Evolutionary conservation across 1,140 invertebrate species (phyloP).

Genomic region (Heliothis subflexa): DNA sequence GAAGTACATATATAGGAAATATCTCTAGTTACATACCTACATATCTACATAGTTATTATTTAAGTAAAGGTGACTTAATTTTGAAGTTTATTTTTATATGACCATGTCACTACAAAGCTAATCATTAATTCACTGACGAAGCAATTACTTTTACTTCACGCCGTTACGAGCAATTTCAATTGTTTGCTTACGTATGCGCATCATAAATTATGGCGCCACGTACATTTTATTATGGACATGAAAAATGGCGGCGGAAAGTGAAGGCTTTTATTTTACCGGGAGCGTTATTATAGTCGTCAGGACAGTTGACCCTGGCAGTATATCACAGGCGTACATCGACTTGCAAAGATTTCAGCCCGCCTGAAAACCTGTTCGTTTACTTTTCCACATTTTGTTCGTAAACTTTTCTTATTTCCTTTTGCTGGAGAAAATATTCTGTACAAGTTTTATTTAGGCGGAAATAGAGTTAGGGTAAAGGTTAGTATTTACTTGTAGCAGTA

Average conservation of each 20-base stretch:
- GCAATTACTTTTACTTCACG: too few relatives aligned
- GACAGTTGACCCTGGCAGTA: conserved; percentile 61
- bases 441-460: conserved; percentile 10
- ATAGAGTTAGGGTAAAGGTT: neutral
- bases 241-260: conserved; percentile 24
- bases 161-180: too few relatives aligned
- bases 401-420: conserved; percentile 30
- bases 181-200: too few relatives aligned
- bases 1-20: too few relatives aligned
- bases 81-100: too few relatives aligned
- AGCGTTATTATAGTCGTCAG: conserved; percentile 52
- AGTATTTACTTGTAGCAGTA: neutral
- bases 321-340: conserved; percentile 63
- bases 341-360: conserved; percentile 55
- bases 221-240: conserved; percentile 11
- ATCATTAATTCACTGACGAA: too few relatives aligned
- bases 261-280: conserved; percentile 49
- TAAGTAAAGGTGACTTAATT: too few relatives aligned
- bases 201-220: neutral
- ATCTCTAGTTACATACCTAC: too few relatives aligned
- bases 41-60: too few relatives aligned
- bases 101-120: too few relatives aligned
- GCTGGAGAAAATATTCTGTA: neutral
- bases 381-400: conserved; percentile 31
- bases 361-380: conserved; percentile 26